Conservation (phyloP, 1,140 invertebrate genomes). For the Pararge aegeria region DNA sequence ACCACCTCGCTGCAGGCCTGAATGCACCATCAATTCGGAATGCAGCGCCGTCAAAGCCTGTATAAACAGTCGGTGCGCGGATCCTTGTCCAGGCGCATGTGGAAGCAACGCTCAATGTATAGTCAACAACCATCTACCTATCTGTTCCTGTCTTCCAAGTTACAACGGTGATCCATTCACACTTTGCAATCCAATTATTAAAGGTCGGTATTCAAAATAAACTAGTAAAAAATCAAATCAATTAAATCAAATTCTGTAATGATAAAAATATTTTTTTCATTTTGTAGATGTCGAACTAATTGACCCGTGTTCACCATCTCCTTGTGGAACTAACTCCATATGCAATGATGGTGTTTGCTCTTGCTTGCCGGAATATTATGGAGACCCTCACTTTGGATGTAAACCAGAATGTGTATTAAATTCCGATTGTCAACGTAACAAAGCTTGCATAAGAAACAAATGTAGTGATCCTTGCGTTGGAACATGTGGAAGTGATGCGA, state of each 20-base stretch:
- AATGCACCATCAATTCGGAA: slow-evolving; percentile 87
- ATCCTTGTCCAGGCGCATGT: slow-evolving; percentile 87
- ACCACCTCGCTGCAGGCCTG: slow-evolving; percentile 86
- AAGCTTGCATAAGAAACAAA: slow-evolving; percentile 87
- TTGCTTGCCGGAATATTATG: slow-evolving; percentile 86
- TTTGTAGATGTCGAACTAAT: slow-evolving; percentile 51
- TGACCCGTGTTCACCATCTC: slow-evolving; percentile 84
- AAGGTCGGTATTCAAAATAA: slow-evolving; percentile 28
- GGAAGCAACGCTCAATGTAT: slow-evolving; percentile 87
- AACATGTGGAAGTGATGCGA: slow-evolving; percentile 86
- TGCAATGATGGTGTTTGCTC: slow-evolving; percentile 83
- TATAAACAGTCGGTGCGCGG: slow-evolving; percentile 83
- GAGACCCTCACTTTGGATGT: slow-evolving; percentile 81
- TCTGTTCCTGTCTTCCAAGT: slow-evolving; percentile 84
- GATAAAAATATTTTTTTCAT: neutral
- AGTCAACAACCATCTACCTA: slow-evolving; percentile 85
- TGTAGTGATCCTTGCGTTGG: slow-evolving; percentile 87
- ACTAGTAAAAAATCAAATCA: no score
- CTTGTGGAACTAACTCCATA: slow-evolving; percentile 83
- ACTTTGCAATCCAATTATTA: slow-evolving; percentile 40
- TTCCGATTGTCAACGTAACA: slow-evolving; percentile 83
- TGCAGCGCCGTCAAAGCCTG: slow-evolving; percentile 84
- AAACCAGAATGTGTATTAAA: slow-evolving; percentile 85
- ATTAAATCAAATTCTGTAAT: no score
- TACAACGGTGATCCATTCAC: slow-evolving; percentile 86